Conservation (phyloP, 23 tunicate genomes). For the Ascidia mentula region DNA sequence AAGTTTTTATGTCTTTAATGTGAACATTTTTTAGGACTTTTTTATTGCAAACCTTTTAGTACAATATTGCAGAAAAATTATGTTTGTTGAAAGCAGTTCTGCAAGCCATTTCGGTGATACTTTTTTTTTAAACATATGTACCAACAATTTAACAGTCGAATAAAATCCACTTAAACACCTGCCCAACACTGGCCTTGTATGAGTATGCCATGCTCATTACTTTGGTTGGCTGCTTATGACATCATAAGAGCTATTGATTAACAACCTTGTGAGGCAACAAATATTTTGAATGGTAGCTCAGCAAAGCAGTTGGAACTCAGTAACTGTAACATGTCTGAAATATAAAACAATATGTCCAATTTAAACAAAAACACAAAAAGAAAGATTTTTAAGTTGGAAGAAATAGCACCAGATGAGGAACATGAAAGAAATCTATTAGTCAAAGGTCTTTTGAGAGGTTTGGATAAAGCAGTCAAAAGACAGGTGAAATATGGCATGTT, state of each 20-base stretch:
- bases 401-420: neutral
- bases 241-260: neutral
- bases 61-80: too few species aligned
- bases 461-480: conserved; percentile 28
- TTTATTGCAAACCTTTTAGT: too few species aligned
- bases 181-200: too few species aligned
- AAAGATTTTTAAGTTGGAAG: conserved; percentile 26
- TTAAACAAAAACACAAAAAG: neutral
- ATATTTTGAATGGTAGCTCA: neutral
- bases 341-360: too few species aligned
- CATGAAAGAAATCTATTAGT: conserved; percentile 19
- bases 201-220: too few species aligned
- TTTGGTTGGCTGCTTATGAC: neutral
- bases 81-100: too few species aligned
- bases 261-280: neutral
- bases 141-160: too few species aligned
- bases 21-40: too few species aligned
- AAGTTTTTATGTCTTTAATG: neutral
- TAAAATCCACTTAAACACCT: too few species aligned
- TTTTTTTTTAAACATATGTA: too few species aligned
- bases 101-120: too few species aligned
- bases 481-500: conserved; percentile 31
- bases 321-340: neutral
- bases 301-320: neutral
- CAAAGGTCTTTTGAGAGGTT: conserved; percentile 8